Evolutionary conservation across 2,888 invertebrate species (phyloP).

Genomic region (Plutella xylostella): DNA sequence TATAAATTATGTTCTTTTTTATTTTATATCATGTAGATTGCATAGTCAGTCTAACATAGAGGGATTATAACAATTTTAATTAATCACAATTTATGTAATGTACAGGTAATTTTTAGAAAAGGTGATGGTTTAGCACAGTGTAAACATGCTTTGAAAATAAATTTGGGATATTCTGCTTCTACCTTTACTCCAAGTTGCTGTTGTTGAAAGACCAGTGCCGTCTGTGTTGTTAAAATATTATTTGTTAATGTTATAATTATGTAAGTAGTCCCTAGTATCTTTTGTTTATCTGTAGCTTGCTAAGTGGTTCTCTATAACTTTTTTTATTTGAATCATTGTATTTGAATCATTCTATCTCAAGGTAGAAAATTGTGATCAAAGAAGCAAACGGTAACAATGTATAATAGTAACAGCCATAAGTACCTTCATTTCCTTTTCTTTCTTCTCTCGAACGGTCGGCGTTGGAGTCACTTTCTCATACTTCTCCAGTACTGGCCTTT

Average conservation of each 20-base stretch:
- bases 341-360: no score
- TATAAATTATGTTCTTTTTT: no score
- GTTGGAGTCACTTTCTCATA: constrained; percentile 72
- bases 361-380: no score
- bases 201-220: constrained; percentile 42
- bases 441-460: constrained; percentile 52
- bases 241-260: no score
- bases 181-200: constrained; percentile 54
- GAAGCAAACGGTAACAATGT: no score
- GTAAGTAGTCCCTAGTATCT: no score
- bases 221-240: constrained; percentile 33
- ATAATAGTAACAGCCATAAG: constrained; percentile 5
- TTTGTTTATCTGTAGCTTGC: no score
- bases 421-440: constrained; percentile 56
- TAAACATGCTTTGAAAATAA: constrained; percentile 11
- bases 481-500: constrained; percentile 78
- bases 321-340: background rate
- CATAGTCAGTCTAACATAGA: background rate
- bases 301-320: background rate
- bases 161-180: constrained; percentile 21
- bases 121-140: background rate
- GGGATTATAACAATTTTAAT: background rate
- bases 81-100: background rate
- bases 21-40: background rate
- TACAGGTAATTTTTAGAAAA: background rate